phyloP scores from a whole-genome alignment of 2,888 invertebrate genomes.

The Euproctis similis region DNA sequence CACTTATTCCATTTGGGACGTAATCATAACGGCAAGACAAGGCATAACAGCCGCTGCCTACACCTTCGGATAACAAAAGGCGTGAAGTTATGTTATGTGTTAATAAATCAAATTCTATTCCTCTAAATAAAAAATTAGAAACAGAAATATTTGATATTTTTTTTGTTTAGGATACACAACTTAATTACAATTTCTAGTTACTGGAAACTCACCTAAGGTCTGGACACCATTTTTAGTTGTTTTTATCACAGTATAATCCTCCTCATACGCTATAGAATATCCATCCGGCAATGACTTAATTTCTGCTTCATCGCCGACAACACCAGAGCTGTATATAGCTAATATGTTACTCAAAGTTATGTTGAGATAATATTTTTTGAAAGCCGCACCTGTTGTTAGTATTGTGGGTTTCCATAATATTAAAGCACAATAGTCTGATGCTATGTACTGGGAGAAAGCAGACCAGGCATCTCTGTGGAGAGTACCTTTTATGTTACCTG shows the following conservation, averaged over 20 bases:
- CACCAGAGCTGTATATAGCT: conserved; percentile 54
- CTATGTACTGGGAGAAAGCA: conserved; percentile 54
- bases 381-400: conserved; percentile 61
- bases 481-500: conserved; percentile 64
- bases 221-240: conserved; percentile 29
- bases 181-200: no score
- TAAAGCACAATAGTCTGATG: conserved; percentile 55
- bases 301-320: conserved; percentile 33
- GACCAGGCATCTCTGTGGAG: conserved; percentile 69
- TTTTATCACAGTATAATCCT: conserved; percentile 53
- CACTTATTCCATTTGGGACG: no score
- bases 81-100: no score
- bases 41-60: no score
- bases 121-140: no score
- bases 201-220: conserved; percentile 33
- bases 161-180: no score
- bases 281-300: conserved; percentile 38
- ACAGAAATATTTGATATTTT: no score
- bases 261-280: conserved; percentile 39
- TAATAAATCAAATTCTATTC: no score
- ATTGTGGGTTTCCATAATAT: conserved; percentile 59
- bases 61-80: no score
- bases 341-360: conserved; percentile 61
- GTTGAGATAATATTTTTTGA: conserved; percentile 64
- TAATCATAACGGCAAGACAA: no score